A percentile compares a stretch with the other conserved stretches of the same genome.
Conservation (phyloP, 2,113 vertebrate species). For the Mus musculus region GRCm39 chr1:79313501-79314000, state of each 20-base stretch:
- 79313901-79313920: neutral
- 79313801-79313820: neutral
- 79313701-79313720: conserved; percentile 71
- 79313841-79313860: neutral
- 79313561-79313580: conserved; percentile 72
- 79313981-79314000: neutral
- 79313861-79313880: neutral
- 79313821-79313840: neutral
- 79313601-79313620: neutral
- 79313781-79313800: conserved; percentile 31
- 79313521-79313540: conserved; percentile 65
- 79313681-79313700: conserved; percentile 69
- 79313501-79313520: conserved; percentile 8
- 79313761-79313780: conserved; percentile 36
- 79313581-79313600: conserved; percentile 66
- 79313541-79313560: conserved; percentile 51
- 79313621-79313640: conserved; percentile 47
- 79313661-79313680: conserved; percentile 72
- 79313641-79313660: conserved; percentile 52
- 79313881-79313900: neutral
- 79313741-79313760: conserved; percentile 40
- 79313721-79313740: conserved; percentile 35
- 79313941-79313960: neutral
- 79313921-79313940: neutral
- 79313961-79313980: neutral